These are phyloP conservation scores for Cynopterus sphinx DNA, from an alignment of 2,797 vertebrate species.

Conservation along the genomic window DNA sequence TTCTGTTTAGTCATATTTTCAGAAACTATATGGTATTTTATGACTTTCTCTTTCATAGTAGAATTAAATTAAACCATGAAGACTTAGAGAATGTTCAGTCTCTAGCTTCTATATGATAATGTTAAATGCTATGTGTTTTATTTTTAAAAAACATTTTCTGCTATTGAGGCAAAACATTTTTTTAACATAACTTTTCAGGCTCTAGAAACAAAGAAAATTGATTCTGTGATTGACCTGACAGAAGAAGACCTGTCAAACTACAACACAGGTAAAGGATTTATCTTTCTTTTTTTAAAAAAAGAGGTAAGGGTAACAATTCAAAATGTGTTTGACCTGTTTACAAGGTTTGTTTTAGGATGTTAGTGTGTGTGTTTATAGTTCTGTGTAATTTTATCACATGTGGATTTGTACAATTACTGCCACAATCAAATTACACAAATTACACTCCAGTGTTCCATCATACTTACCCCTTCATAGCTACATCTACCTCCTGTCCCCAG, in stretches of 20 bases:
- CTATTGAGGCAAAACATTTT: not conserved
- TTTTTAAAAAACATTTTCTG: slow-evolving; percentile 26
- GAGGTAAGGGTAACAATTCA: not conserved
- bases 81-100: not conserved
- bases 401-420: not conserved
- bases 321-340: not conserved
- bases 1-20: not conserved
- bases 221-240: slow-evolving; percentile 69
- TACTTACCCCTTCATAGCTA: not conserved
- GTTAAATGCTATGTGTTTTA: not conserved
- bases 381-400: not conserved
- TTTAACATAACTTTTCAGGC: slow-evolving; percentile 56
- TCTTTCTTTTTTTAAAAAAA: not conserved
- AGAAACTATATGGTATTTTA: slow-evolving; percentile 12
- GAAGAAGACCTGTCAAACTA: slow-evolving; percentile 28
- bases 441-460: not conserved
- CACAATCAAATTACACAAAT: not conserved
- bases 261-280: slow-evolving; percentile 64
- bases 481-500: not conserved
- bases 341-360: not conserved
- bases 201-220: slow-evolving; percentile 23
- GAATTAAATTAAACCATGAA: slow-evolving; percentile 26
- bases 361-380: not conserved
- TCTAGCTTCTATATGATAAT: slow-evolving; percentile 26
- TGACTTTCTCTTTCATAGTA: not conserved